phyloP scores from a whole-genome alignment of 2,888 invertebrate genomes.

The Lypha dubia region DNA sequence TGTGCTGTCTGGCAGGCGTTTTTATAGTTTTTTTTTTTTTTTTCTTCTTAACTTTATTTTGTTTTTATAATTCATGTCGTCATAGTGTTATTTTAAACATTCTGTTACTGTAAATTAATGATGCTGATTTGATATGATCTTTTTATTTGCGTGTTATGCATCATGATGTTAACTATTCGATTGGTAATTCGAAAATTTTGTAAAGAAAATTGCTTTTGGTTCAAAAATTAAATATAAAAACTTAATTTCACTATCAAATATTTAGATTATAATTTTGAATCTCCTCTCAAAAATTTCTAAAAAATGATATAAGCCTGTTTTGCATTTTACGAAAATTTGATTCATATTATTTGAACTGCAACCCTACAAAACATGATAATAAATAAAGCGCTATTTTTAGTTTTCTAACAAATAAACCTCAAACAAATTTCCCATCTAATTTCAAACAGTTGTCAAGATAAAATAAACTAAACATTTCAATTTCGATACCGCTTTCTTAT shows the following conservation, averaged over 20 bases:
- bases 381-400: neutral
- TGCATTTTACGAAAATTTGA: too few species aligned
- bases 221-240: too few species aligned
- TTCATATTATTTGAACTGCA: neutral
- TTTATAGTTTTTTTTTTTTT: slow-evolving; percentile 9
- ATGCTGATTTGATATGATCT: slow-evolving; percentile 2
- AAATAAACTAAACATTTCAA: neutral
- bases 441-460: neutral
- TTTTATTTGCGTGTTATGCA: neutral
- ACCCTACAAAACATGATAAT: neutral
- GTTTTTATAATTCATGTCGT: slow-evolving; percentile 12
- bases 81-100: slow-evolving; percentile 48
- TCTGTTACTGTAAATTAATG: slow-evolving; percentile 38
- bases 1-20: slow-evolving; percentile 48
- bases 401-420: neutral
- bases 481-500: neutral
- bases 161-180: neutral
- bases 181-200: neutral
- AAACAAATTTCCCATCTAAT: neutral
- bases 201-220: neutral
- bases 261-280: too few species aligned
- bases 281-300: too few species aligned
- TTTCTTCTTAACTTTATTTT: too few species aligned
- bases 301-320: too few species aligned
- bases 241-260: too few species aligned